A percentile compares a stretch with the other conserved stretches of the same genome.
phyloP scores from a whole-genome alignment of 2,888 invertebrate species.

The Idaea dimidiata region DNA sequence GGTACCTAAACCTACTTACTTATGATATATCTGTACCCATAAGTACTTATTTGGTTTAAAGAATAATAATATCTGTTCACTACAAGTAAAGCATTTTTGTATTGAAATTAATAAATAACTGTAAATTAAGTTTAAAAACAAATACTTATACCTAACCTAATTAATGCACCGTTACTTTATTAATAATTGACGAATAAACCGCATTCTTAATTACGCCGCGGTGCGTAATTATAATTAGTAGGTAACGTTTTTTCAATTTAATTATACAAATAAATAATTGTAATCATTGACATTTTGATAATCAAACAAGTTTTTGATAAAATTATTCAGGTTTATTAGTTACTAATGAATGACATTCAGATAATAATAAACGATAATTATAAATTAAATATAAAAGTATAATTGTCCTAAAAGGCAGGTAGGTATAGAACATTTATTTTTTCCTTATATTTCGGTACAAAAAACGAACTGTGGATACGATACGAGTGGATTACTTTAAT shows the following conservation, averaged over 20 bases:
- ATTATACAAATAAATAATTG: constrained; percentile 3
- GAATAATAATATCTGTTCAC: too few species aligned
- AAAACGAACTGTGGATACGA: too few species aligned
- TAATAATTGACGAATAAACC: too few species aligned
- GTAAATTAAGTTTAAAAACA: too few species aligned
- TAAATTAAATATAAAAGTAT: neutral
- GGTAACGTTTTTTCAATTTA: neutral
- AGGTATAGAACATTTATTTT: constrained; percentile 1
- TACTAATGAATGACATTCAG: neutral
- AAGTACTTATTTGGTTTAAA: too few species aligned
- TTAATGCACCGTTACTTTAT: too few species aligned
- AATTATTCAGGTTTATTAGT: neutral
- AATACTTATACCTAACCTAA: too few species aligned
- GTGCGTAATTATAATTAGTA: neutral
- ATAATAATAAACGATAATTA: constrained; percentile 3
- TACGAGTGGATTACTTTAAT: too few species aligned
- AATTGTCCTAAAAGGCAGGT: neutral
- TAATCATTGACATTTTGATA: constrained; percentile 6
- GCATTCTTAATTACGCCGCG: constrained; percentile 5
- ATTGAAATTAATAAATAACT: too few species aligned
- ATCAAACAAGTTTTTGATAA: neutral
- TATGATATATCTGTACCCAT: too few species aligned
- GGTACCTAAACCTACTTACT: too few species aligned
- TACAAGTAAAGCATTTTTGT: too few species aligned
- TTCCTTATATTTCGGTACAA: neutral